Evolutionary conservation across 2,113 vertebrate species (phyloP).

Genomic region (Panurus biarmicus): DNA sequence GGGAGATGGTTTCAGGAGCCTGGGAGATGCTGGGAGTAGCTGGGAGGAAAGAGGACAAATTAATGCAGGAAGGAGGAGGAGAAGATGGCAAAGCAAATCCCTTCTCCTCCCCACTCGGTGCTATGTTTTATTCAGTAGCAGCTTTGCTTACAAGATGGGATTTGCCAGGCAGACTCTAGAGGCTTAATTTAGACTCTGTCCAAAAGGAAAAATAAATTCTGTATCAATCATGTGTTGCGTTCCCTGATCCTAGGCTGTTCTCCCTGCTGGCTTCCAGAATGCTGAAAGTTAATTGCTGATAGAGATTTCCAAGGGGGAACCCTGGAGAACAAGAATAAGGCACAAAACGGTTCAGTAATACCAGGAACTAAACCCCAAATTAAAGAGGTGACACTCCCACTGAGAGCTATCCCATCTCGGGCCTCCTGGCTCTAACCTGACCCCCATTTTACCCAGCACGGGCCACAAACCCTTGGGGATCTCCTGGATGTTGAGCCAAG

Average conservation of each 20-base stretch:
- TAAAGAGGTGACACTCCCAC: not conserved
- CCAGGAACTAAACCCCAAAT: slow-evolving; percentile 5
- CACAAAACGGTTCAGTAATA: not conserved
- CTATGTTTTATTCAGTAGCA: slow-evolving; percentile 57
- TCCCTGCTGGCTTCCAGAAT: slow-evolving; percentile 19
- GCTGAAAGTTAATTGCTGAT: slow-evolving; percentile 35
- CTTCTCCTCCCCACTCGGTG: slow-evolving; percentile 4
- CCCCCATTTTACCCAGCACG: not conserved
- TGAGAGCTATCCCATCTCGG: not conserved
- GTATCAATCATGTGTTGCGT: slow-evolving; percentile 17
- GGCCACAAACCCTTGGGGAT: not conserved
- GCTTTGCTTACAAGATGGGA: slow-evolving; percentile 52
- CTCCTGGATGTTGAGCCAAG: not conserved
- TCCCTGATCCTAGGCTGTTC: slow-evolving; percentile 40
- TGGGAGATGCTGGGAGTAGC: slow-evolving; percentile 89
- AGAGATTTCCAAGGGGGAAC: slow-evolving; percentile 29
- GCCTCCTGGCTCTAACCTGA: not conserved
- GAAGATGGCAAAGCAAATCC: slow-evolving; percentile 26
- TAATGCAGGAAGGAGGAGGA: slow-evolving; percentile 7
- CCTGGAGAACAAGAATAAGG: not conserved
- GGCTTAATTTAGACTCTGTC: slow-evolving; percentile 58
- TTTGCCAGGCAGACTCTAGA: slow-evolving; percentile 56
- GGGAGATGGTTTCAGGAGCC: slow-evolving; percentile 86
- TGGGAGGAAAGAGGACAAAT: slow-evolving; percentile 46
- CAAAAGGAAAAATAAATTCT: slow-evolving; percentile 61